Evolutionary conservation across 2,113 vertebrate species (phyloP).

Genomic region (Corythoichthys haematopterus): DNA sequence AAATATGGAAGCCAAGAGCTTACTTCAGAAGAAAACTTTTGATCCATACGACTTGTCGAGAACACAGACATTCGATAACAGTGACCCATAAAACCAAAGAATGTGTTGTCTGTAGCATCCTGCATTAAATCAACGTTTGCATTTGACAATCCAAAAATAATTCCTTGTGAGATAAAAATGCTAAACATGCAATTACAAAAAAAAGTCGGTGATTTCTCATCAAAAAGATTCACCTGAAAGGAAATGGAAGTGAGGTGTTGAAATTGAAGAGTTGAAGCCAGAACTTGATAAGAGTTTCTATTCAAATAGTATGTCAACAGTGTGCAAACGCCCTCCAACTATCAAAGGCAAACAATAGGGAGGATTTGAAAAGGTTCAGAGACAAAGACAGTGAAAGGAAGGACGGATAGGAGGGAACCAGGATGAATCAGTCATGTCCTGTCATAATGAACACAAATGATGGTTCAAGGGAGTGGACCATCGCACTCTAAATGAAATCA

Average conservation of each 20-base stretch:
- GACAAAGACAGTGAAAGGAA: constrained; percentile 21
- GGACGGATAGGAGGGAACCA: constrained; percentile 11
- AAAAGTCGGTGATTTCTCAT: too few species aligned
- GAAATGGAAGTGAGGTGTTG: not conserved
- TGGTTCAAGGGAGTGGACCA: constrained; percentile 22
- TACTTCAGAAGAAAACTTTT: constrained; percentile 22
- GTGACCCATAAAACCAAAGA: constrained; percentile 8
- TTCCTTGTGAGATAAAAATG: not conserved
- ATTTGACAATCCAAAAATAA: not conserved
- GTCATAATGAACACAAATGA: constrained; percentile 6
- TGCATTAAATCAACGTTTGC: constrained; percentile 3
- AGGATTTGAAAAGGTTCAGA: constrained; percentile 4
- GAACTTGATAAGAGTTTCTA: not conserved
- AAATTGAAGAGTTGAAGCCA: not conserved
- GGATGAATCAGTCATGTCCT: constrained; percentile 18
- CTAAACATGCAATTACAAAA: not conserved
- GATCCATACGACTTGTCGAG: constrained; percentile 17
- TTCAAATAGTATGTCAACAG: not conserved
- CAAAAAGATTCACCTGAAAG: not conserved
- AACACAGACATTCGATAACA: constrained; percentile 1
- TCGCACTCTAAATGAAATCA: constrained; percentile 12
- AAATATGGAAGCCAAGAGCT: constrained; percentile 3
- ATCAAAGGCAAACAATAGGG: constrained; percentile 12
- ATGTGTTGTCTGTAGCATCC: constrained; percentile 44
- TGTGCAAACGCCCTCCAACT: constrained; percentile 5